phyloP scores from a whole-genome alignment of 2,888 invertebrate species.

The Lepidochrysops patricia region DNA sequence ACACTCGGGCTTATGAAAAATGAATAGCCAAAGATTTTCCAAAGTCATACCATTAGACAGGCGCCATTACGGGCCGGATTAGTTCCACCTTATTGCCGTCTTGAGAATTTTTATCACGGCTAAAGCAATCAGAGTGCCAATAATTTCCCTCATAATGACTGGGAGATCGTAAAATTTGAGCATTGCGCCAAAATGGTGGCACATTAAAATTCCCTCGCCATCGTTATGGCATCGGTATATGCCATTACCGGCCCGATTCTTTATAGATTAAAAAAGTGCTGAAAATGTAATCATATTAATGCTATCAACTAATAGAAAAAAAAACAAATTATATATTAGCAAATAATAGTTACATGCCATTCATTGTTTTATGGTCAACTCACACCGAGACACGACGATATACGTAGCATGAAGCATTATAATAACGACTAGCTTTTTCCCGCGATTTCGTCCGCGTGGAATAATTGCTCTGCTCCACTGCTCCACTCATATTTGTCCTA shows the following conservation, averaged over 20 bases:
- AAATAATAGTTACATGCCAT: too few relatives aligned
- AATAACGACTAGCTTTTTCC: too few relatives aligned
- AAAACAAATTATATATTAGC: too few relatives aligned
- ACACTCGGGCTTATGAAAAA: neutral
- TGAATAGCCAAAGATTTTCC: neutral
- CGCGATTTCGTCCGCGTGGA: too few relatives aligned
- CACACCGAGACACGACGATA: too few relatives aligned
- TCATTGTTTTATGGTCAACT: too few relatives aligned
- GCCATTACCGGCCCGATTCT: conserved; percentile 49
- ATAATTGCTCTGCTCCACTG: too few relatives aligned
- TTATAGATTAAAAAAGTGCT: neutral
- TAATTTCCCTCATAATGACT: conserved; percentile 75
- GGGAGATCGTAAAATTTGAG: conserved; percentile 72
- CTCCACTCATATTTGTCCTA: too few relatives aligned
- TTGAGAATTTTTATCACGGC: conserved; percentile 74
- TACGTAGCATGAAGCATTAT: too few relatives aligned
- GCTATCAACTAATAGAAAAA: too few relatives aligned
- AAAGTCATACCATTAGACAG: conserved; percentile 30
- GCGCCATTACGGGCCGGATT: conserved; percentile 61
- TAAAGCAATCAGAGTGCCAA: conserved; percentile 73
- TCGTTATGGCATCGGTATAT: conserved; percentile 67
- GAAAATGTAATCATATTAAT: neutral
- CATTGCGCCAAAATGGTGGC: conserved; percentile 74
- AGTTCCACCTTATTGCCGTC: conserved; percentile 73
- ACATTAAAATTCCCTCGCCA: conserved; percentile 74